A percentile compares a stretch with the other conserved stretches of the same genome.
Evolutionary conservation across 2,888 invertebrate species (phyloP).

Genomic region (Campoplex nolae): DNA sequence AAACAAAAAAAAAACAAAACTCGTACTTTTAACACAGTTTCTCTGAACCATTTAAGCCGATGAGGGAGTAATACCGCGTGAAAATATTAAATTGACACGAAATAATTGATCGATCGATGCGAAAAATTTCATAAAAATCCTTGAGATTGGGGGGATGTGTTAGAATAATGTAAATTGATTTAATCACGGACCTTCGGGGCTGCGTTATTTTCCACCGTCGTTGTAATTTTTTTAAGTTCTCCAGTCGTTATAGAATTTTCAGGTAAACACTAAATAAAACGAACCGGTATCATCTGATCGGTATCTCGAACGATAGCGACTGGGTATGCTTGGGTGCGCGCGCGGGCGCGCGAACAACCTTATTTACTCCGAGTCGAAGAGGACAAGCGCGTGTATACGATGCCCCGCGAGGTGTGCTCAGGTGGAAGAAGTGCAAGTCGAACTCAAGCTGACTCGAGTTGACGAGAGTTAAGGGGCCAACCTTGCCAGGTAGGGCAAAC

Average conservation of each 20-base stretch:
- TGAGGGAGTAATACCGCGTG: not conserved
- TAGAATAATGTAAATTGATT: not conserved
- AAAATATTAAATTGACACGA: not conserved
- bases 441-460: conserved; percentile 31
- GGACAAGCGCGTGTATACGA: conserved; percentile 19
- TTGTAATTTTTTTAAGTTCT: conserved; percentile 9
- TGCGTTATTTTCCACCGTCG: conserved; percentile 37
- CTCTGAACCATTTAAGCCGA: not conserved
- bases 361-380: conserved; percentile 21
- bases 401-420: not conserved
- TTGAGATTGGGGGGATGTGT: not conserved
- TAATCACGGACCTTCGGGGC: conserved; percentile 51
- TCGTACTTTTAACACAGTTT: not conserved
- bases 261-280: conserved; percentile 34
- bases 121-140: not conserved
- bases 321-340: no score
- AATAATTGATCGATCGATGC: not conserved
- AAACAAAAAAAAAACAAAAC: not conserved
- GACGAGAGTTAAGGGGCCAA: conserved; percentile 68
- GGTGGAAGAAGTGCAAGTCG: conserved; percentile 44
- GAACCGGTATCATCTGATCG: conserved; percentile 29
- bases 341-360: conserved; percentile 31
- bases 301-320: not conserved
- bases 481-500: conserved; percentile 78
- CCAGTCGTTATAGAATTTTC: not conserved